A percentile compares a stretch with the other conserved stretches of the same genome.
Evolutionary conservation across 2,888 invertebrate species (phyloP).

Genomic region (Antitype chi): DNA sequence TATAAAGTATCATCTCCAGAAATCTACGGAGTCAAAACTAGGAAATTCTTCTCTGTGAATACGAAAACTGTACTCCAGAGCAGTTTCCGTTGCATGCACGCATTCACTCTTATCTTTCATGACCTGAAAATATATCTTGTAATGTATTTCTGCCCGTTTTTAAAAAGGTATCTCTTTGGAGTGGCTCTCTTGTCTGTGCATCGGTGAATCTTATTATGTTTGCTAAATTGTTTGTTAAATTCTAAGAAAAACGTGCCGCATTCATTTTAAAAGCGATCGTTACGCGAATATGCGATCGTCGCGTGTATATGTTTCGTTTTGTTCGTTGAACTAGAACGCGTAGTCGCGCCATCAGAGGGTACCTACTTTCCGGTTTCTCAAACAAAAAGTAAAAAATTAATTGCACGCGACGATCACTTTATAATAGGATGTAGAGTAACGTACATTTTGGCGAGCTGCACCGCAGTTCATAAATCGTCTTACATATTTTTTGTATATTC

Average conservation of each 20-base stretch:
- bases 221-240: conserved; percentile 22
- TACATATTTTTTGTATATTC: neutral
- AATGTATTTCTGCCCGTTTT: conserved; percentile 61
- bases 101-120: conserved; percentile 61
- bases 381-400: no score
- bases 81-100: conserved; percentile 51
- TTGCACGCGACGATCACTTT: no score
- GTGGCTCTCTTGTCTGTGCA: conserved; percentile 24
- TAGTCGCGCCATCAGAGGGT: no score
- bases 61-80: conserved; percentile 52
- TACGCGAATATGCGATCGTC: no score
- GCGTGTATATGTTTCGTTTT: no score
- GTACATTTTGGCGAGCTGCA: neutral
- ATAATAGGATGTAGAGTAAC: no score
- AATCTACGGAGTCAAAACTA: conserved; percentile 40
- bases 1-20: conserved; percentile 23
- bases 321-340: no score
- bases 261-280: no score
- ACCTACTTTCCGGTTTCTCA: no score
- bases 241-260: neutral
- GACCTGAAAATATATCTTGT: conserved; percentile 61
- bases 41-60: conserved; percentile 56
- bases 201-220: conserved; percentile 14
- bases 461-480: neutral
- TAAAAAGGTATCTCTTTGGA: conserved; percentile 40